phyloP scores from a whole-genome alignment of 2,797 vertebrate species.

The Phalloptychus januarius region DNA sequence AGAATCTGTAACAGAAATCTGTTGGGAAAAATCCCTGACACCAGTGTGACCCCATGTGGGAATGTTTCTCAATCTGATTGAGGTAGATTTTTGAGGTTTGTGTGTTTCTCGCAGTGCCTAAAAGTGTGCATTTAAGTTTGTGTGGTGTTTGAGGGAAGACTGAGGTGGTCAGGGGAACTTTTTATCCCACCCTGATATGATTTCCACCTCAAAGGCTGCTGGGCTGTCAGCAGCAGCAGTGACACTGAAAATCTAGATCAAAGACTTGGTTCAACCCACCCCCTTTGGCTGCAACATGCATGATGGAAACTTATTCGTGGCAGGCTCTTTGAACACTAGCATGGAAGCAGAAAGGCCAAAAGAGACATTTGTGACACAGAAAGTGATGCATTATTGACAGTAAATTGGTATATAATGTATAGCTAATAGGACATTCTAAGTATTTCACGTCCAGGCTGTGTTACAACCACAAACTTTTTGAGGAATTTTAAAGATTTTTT shows the following conservation, averaged over 20 bases:
- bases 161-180: constrained; percentile 17
- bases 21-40: constrained; percentile 63
- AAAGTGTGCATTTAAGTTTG: constrained; percentile 22
- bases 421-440: background rate
- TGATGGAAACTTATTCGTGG: constrained; percentile 21
- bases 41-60: constrained; percentile 61
- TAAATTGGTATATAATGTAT: constrained; percentile 13
- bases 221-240: constrained; percentile 30
- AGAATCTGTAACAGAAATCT: constrained; percentile 22
- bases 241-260: constrained; percentile 63
- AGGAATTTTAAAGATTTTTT: background rate
- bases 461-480: background rate
- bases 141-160: constrained; percentile 12
- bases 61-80: constrained; percentile 33
- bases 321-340: constrained; percentile 30
- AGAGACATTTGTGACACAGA: constrained; percentile 27
- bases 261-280: constrained; percentile 24
- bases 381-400: constrained; percentile 17
- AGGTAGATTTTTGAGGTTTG: constrained; percentile 22
- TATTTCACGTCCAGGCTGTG: background rate
- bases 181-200: constrained; percentile 37
- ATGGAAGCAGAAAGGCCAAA: constrained; percentile 23
- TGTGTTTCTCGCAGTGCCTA: constrained; percentile 12
- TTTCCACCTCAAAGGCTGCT: constrained; percentile 48
- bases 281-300: constrained; percentile 16